A percentile compares a stretch with the other conserved stretches of the same genome.
These are phyloP conservation scores for Scaptomyza reducta DNA, from an alignment of 2,888 invertebrate species.

Conservation along the genomic window DNA sequence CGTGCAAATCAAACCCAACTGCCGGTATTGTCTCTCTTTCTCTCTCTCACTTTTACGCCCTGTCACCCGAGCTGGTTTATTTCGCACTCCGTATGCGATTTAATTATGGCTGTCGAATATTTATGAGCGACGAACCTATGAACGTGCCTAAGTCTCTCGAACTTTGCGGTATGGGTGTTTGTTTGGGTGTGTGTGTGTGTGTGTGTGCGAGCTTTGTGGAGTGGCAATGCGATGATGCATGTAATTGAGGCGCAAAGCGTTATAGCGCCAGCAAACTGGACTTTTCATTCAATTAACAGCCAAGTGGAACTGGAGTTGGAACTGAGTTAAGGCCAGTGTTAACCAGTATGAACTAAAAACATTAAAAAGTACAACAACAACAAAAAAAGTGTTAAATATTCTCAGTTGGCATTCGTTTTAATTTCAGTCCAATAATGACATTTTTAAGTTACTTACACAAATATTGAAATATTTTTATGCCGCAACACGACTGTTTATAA, in stretches of 20 bases:
- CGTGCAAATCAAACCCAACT: slow-evolving; percentile 59
- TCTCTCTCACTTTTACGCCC: background rate
- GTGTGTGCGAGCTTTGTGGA: slow-evolving; percentile 30
- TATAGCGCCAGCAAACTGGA: slow-evolving; percentile 30
- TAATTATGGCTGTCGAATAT: slow-evolving; percentile 62
- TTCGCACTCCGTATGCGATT: slow-evolving; percentile 22
- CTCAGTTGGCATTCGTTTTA: slow-evolving; percentile 30
- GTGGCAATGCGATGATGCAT: slow-evolving; percentile 61
- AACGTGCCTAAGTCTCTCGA: slow-evolving; percentile 39
- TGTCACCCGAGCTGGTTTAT: slow-evolving; percentile 2
- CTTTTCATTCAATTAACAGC: slow-evolving; percentile 42
- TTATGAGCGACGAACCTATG: slow-evolving; percentile 52
- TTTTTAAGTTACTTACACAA: slow-evolving; percentile 20
- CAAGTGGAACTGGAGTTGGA: slow-evolving; percentile 18
- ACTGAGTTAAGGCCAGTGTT: slow-evolving; percentile 13
- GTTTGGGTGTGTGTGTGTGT: background rate
- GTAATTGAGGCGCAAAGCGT: slow-evolving; percentile 54
- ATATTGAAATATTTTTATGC: slow-evolving; percentile 2
- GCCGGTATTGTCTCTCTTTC: slow-evolving; percentile 22
- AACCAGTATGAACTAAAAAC: slow-evolving; percentile 40
- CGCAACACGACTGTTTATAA: background rate
- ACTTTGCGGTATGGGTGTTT: background rate
- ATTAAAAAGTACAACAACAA: slow-evolving; percentile 18
- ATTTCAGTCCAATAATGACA: slow-evolving; percentile 27
- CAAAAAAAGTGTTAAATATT: background rate